Evolutionary conservation across 2,888 invertebrate genomes (phyloP).

Genomic region (Gymnosoma rotundatum): DNA sequence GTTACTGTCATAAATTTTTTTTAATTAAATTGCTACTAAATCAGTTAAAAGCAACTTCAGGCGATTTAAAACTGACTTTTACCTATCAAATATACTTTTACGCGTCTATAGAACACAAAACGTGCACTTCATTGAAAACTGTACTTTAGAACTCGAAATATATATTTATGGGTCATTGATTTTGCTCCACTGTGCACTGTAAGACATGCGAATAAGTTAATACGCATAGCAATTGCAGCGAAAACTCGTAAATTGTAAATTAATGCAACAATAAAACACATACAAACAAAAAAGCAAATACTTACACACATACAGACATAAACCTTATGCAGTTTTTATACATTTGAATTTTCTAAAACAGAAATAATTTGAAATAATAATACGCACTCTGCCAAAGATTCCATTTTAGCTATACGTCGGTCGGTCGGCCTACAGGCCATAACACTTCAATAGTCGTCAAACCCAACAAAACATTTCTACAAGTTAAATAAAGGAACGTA

Average conservation of each 20-base stretch:
- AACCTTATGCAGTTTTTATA: background rate
- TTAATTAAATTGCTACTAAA: too few species aligned
- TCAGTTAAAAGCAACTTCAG: too few species aligned
- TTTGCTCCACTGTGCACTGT: constrained; percentile 6
- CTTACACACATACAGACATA: background rate
- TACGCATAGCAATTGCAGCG: constrained; percentile 55
- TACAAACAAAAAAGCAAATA: constrained; percentile 14
- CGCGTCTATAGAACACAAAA: too few species aligned
- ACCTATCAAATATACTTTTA: too few species aligned
- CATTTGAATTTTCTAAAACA: constrained; percentile 31
- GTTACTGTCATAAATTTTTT: too few species aligned
- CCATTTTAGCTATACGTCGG: constrained; percentile 43
- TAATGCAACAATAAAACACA: constrained; percentile 33
- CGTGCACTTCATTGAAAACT: too few species aligned
- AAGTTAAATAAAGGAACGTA: constrained; percentile 43
- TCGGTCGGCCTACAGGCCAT: constrained; percentile 66
- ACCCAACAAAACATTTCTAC: constrained; percentile 60
- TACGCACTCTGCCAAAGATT: constrained; percentile 65
- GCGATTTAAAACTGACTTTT: too few species aligned
- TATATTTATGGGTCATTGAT: too few species aligned
- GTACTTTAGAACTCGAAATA: too few species aligned
- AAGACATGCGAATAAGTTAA: constrained; percentile 21
- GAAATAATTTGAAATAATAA: constrained; percentile 12
- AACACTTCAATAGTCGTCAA: constrained; percentile 68
- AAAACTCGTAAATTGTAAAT: constrained; percentile 58